Conservation (phyloP, 2,113 vertebrate species). For the Stictonetta naevosa region DNA sequence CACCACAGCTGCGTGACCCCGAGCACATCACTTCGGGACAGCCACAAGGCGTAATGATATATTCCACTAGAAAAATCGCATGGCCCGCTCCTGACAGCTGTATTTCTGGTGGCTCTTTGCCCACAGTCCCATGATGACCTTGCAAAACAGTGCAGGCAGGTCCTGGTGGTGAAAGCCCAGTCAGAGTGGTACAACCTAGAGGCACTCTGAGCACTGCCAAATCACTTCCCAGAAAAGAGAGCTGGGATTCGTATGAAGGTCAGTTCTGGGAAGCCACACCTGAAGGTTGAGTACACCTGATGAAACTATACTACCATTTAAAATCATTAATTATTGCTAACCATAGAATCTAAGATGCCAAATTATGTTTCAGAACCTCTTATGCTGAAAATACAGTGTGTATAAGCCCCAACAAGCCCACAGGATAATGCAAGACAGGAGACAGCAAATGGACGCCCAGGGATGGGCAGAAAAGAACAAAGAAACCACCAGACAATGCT, state of each 20-base stretch:
- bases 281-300: background rate
- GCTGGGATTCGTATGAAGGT: rapidly evolving
- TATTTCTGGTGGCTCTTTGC: background rate
- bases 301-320: background rate
- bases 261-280: background rate
- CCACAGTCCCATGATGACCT: background rate
- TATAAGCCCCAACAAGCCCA: background rate
- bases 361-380: background rate
- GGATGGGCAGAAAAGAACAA: background rate
- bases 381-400: background rate
- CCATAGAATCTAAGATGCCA: background rate
- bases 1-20: background rate
- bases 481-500: background rate
- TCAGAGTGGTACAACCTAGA: background rate
- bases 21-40: background rate
- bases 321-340: background rate
- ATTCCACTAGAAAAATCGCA: background rate
- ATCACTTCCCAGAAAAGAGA: background rate
- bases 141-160: background rate
- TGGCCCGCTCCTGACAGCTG: background rate
- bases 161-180: background rate
- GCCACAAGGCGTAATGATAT: background rate
- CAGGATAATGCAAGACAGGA: background rate
- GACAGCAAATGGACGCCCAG: rapidly evolving
- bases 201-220: background rate